Evolutionary conservation across 2,113 vertebrate species (phyloP).

Genomic region (Herpetotheres cachinnans): DNA sequence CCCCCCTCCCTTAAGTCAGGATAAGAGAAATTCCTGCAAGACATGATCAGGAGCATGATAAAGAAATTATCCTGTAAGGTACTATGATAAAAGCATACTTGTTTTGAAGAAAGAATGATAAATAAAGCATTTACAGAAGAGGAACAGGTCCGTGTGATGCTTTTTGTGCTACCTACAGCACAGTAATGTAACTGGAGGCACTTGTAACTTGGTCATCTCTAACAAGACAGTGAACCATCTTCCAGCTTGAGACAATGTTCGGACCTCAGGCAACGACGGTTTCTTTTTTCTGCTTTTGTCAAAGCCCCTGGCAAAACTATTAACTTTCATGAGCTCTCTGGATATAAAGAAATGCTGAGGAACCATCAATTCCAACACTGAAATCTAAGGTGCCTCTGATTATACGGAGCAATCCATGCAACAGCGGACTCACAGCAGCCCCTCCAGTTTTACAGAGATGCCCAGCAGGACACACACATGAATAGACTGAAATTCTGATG

Average conservation of each 20-base stretch:
- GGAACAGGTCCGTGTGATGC: neutral
- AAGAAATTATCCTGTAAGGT: neutral
- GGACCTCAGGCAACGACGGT: neutral
- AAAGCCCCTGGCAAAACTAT: neutral
- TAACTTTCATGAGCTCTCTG: neutral
- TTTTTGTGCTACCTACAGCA: neutral
- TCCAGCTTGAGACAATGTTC: neutral
- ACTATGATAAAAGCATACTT: neutral
- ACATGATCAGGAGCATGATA: neutral
- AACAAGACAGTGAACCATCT: neutral
- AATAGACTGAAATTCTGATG: neutral
- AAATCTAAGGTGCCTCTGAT: neutral
- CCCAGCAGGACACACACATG: fast-evolving
- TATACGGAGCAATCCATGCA: fast-evolving
- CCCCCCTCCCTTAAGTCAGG: neutral
- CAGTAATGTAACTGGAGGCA: neutral
- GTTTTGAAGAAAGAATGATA: neutral
- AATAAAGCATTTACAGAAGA: neutral
- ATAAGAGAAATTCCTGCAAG: neutral
- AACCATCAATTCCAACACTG: neutral
- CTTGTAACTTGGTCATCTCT: neutral
- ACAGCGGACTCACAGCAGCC: neutral
- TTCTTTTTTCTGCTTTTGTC: neutral
- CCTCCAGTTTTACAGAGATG: neutral
- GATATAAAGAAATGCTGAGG: neutral